Evolutionary conservation across 2,888 invertebrate genomes (phyloP).

Genomic region (Pyrocoelia pectoralis): DNA sequence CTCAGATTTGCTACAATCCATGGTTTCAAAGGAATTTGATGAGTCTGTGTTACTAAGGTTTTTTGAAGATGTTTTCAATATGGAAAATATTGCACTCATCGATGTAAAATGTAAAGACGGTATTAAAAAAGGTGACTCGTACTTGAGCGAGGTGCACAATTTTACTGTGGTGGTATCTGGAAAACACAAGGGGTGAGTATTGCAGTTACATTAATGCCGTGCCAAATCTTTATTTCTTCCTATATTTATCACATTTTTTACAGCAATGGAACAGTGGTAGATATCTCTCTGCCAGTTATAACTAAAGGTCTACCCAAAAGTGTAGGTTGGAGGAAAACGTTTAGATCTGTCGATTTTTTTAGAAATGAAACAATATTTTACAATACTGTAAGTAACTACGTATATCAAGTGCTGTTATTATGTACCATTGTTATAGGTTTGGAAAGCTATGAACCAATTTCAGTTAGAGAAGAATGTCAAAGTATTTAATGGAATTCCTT

Average conservation of each 20-base stretch:
- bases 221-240: too few relatives aligned
- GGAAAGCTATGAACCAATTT: constrained; percentile 61
- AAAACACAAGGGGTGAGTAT: constrained; percentile 43
- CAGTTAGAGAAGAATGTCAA: constrained; percentile 46
- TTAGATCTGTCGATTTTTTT: constrained; percentile 72
- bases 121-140: constrained; percentile 72
- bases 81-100: constrained; percentile 32
- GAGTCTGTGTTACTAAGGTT: constrained; percentile 43
- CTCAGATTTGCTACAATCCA: constrained; percentile 30
- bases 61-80: constrained; percentile 40
- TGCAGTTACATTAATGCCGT: too few relatives aligned
- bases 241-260: too few relatives aligned
- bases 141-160: constrained; percentile 70
- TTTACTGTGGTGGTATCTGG: constrained; percentile 64
- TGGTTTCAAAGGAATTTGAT: constrained; percentile 45
- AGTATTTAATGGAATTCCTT: constrained; percentile 45
- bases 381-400: constrained; percentile 52
- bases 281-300: constrained; percentile 55
- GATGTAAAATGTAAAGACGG: constrained; percentile 54
- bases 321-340: constrained; percentile 69
- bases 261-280: constrained; percentile 14
- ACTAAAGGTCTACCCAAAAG: constrained; percentile 74
- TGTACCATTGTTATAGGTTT: constrained; percentile 47
- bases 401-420: neutral
- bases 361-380: constrained; percentile 76